Percentiles rank a stretch among this genome's conserved stretches.
Conservation (phyloP, 2,888 invertebrate species). For the Acronicta psi region DNA sequence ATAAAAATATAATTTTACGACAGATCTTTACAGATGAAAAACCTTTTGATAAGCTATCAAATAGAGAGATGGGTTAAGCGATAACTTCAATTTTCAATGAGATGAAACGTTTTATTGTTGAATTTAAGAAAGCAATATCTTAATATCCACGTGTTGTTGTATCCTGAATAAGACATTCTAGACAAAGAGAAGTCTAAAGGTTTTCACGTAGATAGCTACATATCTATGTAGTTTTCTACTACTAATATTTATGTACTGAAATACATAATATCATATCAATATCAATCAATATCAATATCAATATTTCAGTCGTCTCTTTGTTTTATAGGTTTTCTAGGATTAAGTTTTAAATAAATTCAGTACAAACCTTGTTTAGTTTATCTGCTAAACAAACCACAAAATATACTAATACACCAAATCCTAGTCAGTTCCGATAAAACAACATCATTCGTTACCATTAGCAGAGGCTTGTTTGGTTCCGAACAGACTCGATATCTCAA, state of each 20-base stretch:
- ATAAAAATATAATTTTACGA: slow-evolving; percentile 43
- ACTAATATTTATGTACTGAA: no score
- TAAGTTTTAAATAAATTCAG: no score
- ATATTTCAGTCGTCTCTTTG: no score
- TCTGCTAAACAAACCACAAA: background rate
- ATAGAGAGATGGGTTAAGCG: slow-evolving; percentile 16
- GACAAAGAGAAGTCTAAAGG: no score
- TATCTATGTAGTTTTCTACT: no score
- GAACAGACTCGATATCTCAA: slow-evolving; percentile 6
- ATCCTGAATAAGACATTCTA: no score
- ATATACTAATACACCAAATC: background rate
- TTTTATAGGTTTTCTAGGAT: no score
- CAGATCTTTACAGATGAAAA: slow-evolving; percentile 18
- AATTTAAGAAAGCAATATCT: background rate
- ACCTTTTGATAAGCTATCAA: slow-evolving; percentile 28
- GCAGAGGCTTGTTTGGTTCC: background rate
- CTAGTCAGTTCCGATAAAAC: background rate
- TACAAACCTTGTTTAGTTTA: no score
- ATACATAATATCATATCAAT: no score
- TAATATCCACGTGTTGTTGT: background rate
- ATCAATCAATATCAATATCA: no score
- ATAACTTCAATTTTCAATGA: slow-evolving; percentile 12
- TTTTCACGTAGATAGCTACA: no score
- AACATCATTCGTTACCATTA: slow-evolving; percentile 2
- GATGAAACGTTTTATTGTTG: background rate